Base-by-base conservation (phyloP, 2,113 vertebrate species). In the Calyptommatus sinebrachiatus region DNA sequence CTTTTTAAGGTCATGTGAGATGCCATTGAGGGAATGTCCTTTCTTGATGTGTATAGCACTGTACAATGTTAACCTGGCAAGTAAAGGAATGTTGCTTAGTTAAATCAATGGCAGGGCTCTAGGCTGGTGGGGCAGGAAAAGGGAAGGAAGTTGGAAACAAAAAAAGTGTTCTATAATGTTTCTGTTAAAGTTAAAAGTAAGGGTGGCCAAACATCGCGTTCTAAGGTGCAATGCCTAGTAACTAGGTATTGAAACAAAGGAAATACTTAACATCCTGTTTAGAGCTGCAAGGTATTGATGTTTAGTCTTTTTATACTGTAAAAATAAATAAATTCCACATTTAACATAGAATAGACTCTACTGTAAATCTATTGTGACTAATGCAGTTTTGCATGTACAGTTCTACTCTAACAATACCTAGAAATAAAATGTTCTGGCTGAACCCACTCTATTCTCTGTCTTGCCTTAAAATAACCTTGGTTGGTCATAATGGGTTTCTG, bases 351-450 rank as follows among this genome's bases (percentile, higher is more conserved):
- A 88, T 93, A 92, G 88, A 88, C 84, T 87, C 92, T 90, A 83
- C 88, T 92, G 76, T 88, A 88, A 90, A 84, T 84, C 88, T 90
- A 84, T 86, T 79, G 84, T 94, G 93, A 91, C 86, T 90, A 84
- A 84, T 79, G 90, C 86, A 88, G 89, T 80, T 92, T 69, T 94
- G 94, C 94, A 94, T 94, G 94, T 94, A 24, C 84, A 91, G 91
- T 93, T 91, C 91, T 85, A 86, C 86, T 85, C n/a, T 92, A 88
- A 85, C 92, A 89, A 87, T 91, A 90, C 88, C 71, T 74, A 90
- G 88, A 84, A 93, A 90, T 93, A 91, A 93, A 92, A 89, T 92
- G 91, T 93, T 91, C 86, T 71, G 84, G 87, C 79, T 78, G 53
- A 89, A 26, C 21, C 0, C 29, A 18, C 18, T 57, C 48, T 50